Base-by-base conservation (phyloP, 2,797 vertebrate genomes). In the Lutjanus campechanus region DNA sequence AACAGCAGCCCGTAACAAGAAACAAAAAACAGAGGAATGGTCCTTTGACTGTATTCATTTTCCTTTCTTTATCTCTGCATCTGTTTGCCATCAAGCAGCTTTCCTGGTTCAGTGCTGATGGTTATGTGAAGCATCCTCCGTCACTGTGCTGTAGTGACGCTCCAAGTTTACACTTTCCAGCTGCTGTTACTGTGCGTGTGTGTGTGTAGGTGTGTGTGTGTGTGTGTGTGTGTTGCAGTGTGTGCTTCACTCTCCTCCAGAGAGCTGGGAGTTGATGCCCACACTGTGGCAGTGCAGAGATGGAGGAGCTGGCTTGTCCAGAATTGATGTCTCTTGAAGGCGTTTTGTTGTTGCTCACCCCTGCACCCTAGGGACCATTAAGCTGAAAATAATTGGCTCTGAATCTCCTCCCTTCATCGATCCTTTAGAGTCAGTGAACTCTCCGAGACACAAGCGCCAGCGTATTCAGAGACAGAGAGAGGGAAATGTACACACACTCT, bases 331-430 rank as follows among this genome's bases (percentile, higher is more conserved):
- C 94, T 95, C 93, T 94, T 92, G 93, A 93, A 95, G 92, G 92
- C 95, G 92, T 95, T 95, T 96, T 95, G 96, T 96, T 96, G 94
- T 95, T 95, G 90, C 92, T 93, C 92, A 90, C 92, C 92, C 87
- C 82, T 82, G 88, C 88, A 91, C 95, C 94, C 94, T 61, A 83
- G 95, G 95, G 96, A 95, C 95, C 94, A 96, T 96, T 96, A 96
- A 96, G 95, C 95, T 96, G 95, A 96, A 96, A 96, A 96, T 96
- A 96, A 96, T 96, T 96, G 96, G 95, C 95, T 95, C 92, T 89
- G 94, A 94, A 94, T 96, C 95, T 94, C 94, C 92, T 93, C 93
- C 91, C 93, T 94, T 93, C 95, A 96, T 96, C 95, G 95, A 96
- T 96, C 94, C 94, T 95, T 95, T 94, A 93, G 91, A 95, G 94